Percentiles rank a stretch among this genome's conserved stretches.
These are phyloP conservation scores for Sternarchorhynchus goeldii DNA, from an alignment of 2,797 vertebrate genomes.

Conservation along the genomic window DNA sequence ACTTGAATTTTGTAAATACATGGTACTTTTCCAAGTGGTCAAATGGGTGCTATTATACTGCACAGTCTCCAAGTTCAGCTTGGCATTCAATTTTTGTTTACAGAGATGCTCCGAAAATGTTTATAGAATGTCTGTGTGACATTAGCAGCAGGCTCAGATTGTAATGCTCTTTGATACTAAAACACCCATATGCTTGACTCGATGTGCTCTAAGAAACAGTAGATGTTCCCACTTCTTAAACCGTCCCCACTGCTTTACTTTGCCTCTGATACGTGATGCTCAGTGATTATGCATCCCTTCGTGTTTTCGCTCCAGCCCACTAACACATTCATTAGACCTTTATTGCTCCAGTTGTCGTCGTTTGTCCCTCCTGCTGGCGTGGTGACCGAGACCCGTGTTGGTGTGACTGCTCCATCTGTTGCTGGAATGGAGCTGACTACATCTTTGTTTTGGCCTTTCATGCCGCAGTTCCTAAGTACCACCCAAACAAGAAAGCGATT, in stretches of 20 bases:
- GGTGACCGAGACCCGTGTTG: conserved; percentile 30
- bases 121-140: no score
- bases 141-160: no score
- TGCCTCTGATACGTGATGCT: neutral
- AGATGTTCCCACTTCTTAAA: neutral
- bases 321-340: conserved; percentile 26
- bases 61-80: neutral
- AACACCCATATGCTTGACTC: no score
- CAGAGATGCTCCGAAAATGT: no score
- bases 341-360: conserved; percentile 28
- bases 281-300: neutral
- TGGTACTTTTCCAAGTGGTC: neutral
- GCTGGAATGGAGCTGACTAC: neutral
- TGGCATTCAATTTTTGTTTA: no score
- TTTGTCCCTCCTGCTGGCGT: conserved; percentile 49
- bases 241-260: neutral
- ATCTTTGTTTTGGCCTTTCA: conserved; percentile 16
- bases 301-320: neutral
- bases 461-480: neutral
- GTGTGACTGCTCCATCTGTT: conserved; percentile 49
- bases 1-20: neutral
- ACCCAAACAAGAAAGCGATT: neutral
- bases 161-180: no score
- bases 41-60: neutral
- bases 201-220: neutral